phyloP scores from a whole-genome alignment of 2,113 vertebrate species.

The Phylloscopus whistleri region DNA sequence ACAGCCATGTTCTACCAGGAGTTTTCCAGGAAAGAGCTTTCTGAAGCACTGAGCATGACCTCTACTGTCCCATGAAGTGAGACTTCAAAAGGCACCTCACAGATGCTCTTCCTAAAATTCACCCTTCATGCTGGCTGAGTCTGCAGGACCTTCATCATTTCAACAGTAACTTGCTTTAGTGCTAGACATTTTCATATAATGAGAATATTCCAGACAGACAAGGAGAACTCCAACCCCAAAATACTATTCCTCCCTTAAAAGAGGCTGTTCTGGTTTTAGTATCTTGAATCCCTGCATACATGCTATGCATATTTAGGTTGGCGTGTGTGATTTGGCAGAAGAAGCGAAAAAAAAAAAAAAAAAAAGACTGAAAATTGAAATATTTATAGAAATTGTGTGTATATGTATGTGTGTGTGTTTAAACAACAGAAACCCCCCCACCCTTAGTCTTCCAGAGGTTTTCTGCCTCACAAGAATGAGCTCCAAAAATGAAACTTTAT shows the following conservation, averaged over 20 bases:
- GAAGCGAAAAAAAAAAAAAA: neutral
- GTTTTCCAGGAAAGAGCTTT: neutral
- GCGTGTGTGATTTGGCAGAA: neutral
- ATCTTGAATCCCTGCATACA: neutral
- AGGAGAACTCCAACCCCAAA: neutral
- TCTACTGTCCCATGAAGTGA: neutral
- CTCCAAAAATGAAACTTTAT: neutral
- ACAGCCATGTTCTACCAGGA: neutral
- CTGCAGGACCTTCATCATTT: neutral
- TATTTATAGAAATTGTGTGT: neutral
- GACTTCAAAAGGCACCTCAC: neutral
- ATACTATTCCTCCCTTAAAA: neutral
- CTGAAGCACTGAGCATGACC: neutral
- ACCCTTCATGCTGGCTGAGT: neutral
- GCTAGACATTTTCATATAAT: neutral
- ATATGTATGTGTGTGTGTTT: neutral
- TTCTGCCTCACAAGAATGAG: neutral
- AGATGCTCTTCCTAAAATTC: neutral
- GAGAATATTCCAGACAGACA: neutral
- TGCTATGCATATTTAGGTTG: neutral
- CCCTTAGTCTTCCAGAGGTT: neutral
- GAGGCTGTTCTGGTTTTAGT: neutral
- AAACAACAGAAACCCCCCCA: accelerated
- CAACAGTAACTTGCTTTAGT: neutral
- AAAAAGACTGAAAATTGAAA: neutral